Base-by-base conservation (phyloP, 2,113 vertebrate species). In the Podocnemis expansa region DNA sequence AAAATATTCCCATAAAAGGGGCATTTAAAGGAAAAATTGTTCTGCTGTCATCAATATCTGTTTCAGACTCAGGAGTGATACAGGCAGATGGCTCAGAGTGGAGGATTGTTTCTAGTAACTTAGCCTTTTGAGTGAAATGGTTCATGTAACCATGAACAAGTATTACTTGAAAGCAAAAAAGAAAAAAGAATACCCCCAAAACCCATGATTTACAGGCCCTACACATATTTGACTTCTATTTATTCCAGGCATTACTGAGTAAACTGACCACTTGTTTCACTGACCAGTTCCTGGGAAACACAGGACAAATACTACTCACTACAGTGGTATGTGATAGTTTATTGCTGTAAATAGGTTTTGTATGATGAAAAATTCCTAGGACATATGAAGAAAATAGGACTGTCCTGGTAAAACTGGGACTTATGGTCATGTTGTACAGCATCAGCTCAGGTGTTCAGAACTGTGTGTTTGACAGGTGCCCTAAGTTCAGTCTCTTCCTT, bases 291-390 rank as follows among this genome's bases (percentile, higher is more conserved):
- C 73, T 88, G 16, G 10, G 78, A 84, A 51, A 89, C 56, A 45
- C 45, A 55, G 78, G 84, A 73, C 22, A 95, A 47, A 82, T 78
- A 75, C 78, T 17, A 73, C 76, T 75, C 83, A 75, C 84, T 78
- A 81, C 21, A 93, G 24, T 12, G 89, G 47, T 67, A 88, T n/a
- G 92, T 29, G 90, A 88, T 84, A 88, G 94, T 80, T 94, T 84
- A 89, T 55, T 67, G 34, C 41, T 79, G 81, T 80, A 1, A n/a
- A 55, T 10, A 52, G 51, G 5, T 67, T 55, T 81, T 51, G 41
- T 34, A 45, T 91, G 79, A 84, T 43, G 27, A 80, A 92, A 67
- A 93, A 63, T 8, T 31, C 90, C 13, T 87, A 80, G 81, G 76
- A 82, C 19, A 80, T 31, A 85, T 54, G 13, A 90, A 47, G 10